Evolutionary conservation across 2,888 invertebrate species (phyloP).

Genomic region (Seira musarum): DNA sequence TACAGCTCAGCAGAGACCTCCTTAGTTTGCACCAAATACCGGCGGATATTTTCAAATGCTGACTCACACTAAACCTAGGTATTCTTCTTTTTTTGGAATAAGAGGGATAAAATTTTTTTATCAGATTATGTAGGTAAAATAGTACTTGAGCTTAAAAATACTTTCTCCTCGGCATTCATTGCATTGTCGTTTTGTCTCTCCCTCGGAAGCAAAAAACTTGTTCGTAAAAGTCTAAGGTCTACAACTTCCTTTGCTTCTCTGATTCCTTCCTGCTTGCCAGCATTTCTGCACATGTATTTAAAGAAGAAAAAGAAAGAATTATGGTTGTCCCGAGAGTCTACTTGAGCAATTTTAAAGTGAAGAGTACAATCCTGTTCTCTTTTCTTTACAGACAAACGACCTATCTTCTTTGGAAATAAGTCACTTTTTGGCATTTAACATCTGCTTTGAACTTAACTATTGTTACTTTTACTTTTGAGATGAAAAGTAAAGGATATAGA

Average conservation of each 20-base stretch:
- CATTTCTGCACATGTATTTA: neutral
- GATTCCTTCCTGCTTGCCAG: too few species aligned
- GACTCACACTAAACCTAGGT: neutral
- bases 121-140: slow-evolving; percentile 2
- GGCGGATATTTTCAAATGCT: neutral
- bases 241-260: too few species aligned
- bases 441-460: slow-evolving; percentile 29
- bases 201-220: neutral
- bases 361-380: slow-evolving; percentile 12
- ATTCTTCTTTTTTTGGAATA: neutral
- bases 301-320: slow-evolving; percentile 32
- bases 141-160: neutral
- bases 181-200: neutral
- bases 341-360: slow-evolving; percentile 28
- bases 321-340: slow-evolving; percentile 41
- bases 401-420: slow-evolving; percentile 46
- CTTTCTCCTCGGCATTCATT: neutral
- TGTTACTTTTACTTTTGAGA: neutral
- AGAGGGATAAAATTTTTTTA: neutral
- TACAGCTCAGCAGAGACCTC: neutral
- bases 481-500: too few species aligned
- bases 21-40: neutral
- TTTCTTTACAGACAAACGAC: slow-evolving; percentile 42
- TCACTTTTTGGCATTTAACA: slow-evolving; percentile 57
- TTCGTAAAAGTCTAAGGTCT: neutral